A percentile compares a stretch with the other conserved stretches of the same genome.
These are phyloP conservation scores for Drosophila busckii DNA, from an alignment of 1,140 invertebrate genomes.

Conservation along the genomic window DNA sequence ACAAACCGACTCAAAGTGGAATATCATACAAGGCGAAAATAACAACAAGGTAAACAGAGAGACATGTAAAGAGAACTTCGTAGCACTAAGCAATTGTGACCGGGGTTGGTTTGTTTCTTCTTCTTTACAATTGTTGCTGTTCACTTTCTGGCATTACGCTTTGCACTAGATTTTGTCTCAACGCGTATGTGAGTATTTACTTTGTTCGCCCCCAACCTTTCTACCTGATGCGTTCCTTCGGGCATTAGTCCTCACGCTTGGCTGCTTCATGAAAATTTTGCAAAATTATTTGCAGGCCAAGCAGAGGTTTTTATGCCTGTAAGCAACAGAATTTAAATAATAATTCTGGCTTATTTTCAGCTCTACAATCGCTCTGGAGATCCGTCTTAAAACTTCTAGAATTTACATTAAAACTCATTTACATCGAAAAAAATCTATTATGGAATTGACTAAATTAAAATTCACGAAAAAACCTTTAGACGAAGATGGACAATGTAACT, in stretches of 20 bases:
- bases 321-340: no score
- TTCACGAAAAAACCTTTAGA: no score
- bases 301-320: no score
- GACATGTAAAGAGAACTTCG: conserved; percentile 3
- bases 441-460: no score
- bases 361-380: no score
- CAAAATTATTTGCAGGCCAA: no score
- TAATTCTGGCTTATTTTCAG: no score
- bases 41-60: conserved; percentile 48
- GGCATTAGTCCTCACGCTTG: conserved; percentile 53
- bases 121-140: conserved; percentile 22
- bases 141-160: conserved; percentile 48
- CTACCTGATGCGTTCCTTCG: conserved; percentile 25
- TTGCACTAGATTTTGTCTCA: conserved; percentile 25
- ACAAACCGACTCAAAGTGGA: conserved; percentile 50
- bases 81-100: conserved; percentile 13
- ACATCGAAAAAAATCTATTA: no score
- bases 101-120: conserved; percentile 3
- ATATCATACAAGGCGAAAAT: conserved; percentile 22
- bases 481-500: no score
- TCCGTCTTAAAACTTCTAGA: no score
- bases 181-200: no score
- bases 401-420: no score
- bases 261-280: conserved; percentile 18
- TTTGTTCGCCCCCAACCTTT: conserved; percentile 14